phyloP scores from a whole-genome alignment of 2,888 invertebrate genomes.

The Ferdinandea cuprea region DNA sequence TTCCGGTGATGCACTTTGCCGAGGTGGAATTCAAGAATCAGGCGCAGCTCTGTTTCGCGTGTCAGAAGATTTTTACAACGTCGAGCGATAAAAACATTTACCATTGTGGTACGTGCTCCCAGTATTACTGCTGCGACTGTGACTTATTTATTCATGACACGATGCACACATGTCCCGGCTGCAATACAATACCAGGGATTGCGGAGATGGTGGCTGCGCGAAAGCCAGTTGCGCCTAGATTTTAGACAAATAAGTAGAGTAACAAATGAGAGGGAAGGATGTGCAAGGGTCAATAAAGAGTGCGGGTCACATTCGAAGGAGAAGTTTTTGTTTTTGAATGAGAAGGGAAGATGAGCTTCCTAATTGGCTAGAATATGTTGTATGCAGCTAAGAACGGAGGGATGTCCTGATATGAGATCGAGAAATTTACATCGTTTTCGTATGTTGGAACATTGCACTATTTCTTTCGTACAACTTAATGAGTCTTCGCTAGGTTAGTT shows the following conservation, averaged over 20 bases:
- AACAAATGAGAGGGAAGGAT: neutral
- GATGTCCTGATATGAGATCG: too few species aligned
- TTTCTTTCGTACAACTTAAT: too few species aligned
- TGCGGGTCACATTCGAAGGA: neutral
- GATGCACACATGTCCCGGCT: conserved; percentile 98
- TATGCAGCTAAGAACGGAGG: too few species aligned
- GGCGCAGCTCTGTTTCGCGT: conserved; percentile 88
- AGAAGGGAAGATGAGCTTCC: too few species aligned
- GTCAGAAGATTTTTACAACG: conserved; percentile 86
- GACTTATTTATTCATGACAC: conserved; percentile 97
- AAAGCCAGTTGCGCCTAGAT: conserved; percentile 77
- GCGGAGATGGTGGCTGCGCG: conserved; percentile 79
- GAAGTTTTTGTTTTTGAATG: neutral
- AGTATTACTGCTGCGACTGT: conserved; percentile 96
- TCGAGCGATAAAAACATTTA: conserved; percentile 90
- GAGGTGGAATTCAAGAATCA: conserved; percentile 88
- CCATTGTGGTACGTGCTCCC: conserved; percentile 90
- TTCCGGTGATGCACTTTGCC: conserved; percentile 93
- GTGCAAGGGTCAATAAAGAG: neutral
- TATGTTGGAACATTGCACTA: too few species aligned
- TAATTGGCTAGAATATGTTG: too few species aligned
- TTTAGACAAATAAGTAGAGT: conserved; percentile 15
- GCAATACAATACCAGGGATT: conserved; percentile 87
- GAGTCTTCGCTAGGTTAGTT: too few species aligned
- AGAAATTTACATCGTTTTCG: too few species aligned